Evolutionary conservation across 2,797 vertebrate species (phyloP).

Genomic region (Artibeus jamaicensis): DNA sequence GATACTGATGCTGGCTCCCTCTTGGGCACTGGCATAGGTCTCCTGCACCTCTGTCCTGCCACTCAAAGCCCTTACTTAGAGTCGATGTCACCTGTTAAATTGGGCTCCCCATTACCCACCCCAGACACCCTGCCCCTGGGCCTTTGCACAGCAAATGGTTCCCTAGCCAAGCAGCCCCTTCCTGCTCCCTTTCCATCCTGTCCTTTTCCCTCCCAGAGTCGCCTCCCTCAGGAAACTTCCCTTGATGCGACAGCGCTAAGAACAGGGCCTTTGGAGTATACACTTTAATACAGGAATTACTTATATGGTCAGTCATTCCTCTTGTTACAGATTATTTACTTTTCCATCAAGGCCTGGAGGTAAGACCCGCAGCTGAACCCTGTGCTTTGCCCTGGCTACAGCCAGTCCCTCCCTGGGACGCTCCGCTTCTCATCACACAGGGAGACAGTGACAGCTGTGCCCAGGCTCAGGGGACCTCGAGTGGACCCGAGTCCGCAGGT

Average conservation of each 20-base stretch:
- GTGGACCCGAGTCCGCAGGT: rapidly evolving
- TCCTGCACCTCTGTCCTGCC: neutral
- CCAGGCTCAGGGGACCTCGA: neutral
- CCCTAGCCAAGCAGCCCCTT: neutral
- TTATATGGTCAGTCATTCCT: neutral
- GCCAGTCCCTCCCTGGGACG: neutral
- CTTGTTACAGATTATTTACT: neutral
- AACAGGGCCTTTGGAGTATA: neutral
- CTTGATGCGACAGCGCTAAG: neutral
- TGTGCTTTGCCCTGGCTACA: neutral
- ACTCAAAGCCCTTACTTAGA: neutral
- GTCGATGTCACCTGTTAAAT: neutral
- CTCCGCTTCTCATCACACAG: neutral
- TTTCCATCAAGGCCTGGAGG: neutral
- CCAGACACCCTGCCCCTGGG: neutral
- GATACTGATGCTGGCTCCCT: neutral
- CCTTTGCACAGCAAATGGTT: neutral
- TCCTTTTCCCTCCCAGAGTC: neutral
- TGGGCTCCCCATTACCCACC: neutral
- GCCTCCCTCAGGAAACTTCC: neutral
- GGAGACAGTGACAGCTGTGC: neutral
- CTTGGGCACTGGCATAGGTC: neutral
- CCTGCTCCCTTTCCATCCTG: neutral
- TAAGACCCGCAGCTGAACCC: neutral
- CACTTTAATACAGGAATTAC: neutral